phyloP scores from a whole-genome alignment of 2,113 vertebrate species.

The Ahaetulla prasina region DNA sequence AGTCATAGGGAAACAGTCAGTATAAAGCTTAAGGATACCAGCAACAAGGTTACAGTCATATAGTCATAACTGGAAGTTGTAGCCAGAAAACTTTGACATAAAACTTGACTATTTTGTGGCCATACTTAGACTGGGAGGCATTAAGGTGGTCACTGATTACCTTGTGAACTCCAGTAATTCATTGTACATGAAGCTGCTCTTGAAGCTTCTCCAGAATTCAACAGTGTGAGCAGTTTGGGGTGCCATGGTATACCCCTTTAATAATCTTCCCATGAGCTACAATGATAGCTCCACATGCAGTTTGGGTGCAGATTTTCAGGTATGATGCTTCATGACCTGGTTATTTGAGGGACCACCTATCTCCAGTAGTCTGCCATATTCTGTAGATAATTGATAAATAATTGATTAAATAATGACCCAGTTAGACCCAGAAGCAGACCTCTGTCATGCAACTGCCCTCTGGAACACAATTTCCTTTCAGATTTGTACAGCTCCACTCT shows the following conservation, averaged over 20 bases:
- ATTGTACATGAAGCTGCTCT: background rate
- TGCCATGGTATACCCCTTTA: background rate
- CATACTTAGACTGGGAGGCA: background rate
- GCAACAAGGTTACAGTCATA: too few relatives aligned
- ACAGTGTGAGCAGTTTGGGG: background rate
- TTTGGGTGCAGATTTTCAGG: background rate
- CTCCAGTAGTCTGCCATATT: background rate
- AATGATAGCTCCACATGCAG: background rate
- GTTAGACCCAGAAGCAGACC: background rate
- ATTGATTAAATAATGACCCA: background rate
- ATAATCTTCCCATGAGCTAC: background rate
- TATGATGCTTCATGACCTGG: background rate
- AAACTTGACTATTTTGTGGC: background rate
- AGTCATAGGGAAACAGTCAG: too few relatives aligned
- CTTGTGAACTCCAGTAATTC: background rate
- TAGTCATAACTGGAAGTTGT: background rate
- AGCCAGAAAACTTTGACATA: background rate
- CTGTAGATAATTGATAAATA: background rate
- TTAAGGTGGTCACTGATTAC: background rate
- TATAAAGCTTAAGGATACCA: too few relatives aligned
- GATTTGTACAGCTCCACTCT: background rate
- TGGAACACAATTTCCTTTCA: background rate
- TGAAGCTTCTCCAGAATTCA: background rate
- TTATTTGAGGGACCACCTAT: background rate
- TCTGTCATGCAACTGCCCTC: background rate